phyloP scores from a whole-genome alignment of 1,140 invertebrate species.

The Cotesia chilonis region DNA sequence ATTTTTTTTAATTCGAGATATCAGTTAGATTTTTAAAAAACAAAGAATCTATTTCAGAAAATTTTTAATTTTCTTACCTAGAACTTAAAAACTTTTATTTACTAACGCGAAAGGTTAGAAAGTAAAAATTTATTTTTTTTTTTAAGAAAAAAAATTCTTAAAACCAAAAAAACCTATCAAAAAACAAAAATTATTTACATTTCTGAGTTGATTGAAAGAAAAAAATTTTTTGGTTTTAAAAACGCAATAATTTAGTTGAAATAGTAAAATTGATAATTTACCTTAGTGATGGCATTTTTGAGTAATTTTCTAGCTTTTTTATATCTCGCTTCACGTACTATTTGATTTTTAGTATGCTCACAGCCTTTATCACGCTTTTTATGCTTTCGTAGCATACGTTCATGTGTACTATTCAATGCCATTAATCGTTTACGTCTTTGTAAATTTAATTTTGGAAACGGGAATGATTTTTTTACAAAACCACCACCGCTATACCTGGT shows the following conservation, averaged over 20 bases:
- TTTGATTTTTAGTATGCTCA: conserved; percentile 52
- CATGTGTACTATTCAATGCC: conserved; percentile 59
- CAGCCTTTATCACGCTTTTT: conserved; percentile 58
- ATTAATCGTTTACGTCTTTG: conserved; percentile 66
- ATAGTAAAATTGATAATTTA: conserved; percentile 40
- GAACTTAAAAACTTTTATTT: no score
- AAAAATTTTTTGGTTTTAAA: no score
- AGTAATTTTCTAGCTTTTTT: conserved; percentile 65
- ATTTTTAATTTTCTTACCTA: no score
- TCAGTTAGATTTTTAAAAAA: no score
- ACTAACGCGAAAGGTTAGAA: no score
- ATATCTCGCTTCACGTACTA: conserved; percentile 60
- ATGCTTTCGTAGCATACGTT: conserved; percentile 62
- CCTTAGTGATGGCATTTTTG: conserved; percentile 66
- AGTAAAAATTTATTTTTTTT: no score
- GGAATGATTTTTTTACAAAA: conserved; percentile 71
- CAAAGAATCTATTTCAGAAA: no score
- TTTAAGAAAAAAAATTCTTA: no score
- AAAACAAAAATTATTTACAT: no score
- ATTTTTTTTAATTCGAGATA: no score
- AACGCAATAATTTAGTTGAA: neutral
- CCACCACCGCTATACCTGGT: conserved; percentile 66
- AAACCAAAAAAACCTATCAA: no score
- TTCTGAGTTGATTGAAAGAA: no score
- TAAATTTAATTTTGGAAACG: conserved; percentile 68